Percentiles rank a stretch among this genome's conserved stretches.
These are phyloP conservation scores for Uloborus plumipes DNA, from an alignment of 2,888 invertebrate species.

Conservation along the genomic window DNA sequence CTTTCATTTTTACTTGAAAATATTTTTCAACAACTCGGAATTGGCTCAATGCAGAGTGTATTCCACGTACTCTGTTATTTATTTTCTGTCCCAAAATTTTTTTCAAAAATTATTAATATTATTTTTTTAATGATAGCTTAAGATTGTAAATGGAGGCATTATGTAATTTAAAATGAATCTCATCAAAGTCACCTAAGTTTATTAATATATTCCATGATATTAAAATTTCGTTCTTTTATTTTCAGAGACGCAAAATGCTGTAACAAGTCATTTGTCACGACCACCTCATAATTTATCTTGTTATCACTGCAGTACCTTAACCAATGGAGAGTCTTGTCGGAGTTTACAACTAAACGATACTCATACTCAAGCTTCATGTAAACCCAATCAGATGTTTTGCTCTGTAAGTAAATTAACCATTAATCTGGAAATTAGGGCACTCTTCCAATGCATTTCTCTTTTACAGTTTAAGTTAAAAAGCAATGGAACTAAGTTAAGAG, in stretches of 20 bases:
- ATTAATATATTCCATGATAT: too few relatives aligned
- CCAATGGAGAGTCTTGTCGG: constrained; percentile 48
- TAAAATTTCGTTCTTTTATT: not conserved
- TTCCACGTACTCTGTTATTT: too few relatives aligned
- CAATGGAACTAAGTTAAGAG: too few relatives aligned
- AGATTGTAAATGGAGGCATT: too few relatives aligned
- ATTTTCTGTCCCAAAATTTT: too few relatives aligned
- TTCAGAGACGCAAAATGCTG: constrained; percentile 22
- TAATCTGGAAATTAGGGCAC: not conserved
- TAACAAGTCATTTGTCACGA: constrained; percentile 38
- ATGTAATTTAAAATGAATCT: too few relatives aligned
- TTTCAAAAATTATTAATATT: too few relatives aligned
- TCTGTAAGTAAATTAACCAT: constrained; percentile 35
- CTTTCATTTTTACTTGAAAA: too few relatives aligned
- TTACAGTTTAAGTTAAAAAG: not conserved
- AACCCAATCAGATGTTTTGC: constrained; percentile 57
- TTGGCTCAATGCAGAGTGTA: too few relatives aligned
- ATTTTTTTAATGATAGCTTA: too few relatives aligned
- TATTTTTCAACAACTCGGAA: too few relatives aligned
- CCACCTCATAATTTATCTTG: constrained; percentile 58
- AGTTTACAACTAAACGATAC: constrained; percentile 38
- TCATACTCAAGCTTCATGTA: constrained; percentile 42
- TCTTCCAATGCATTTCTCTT: not conserved
- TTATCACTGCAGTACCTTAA: constrained; percentile 49
- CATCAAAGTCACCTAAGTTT: too few relatives aligned